Evolutionary conservation across 2,113 vertebrate genomes (phyloP).

Genomic region (Cyprinodon brontotheroides): DNA sequence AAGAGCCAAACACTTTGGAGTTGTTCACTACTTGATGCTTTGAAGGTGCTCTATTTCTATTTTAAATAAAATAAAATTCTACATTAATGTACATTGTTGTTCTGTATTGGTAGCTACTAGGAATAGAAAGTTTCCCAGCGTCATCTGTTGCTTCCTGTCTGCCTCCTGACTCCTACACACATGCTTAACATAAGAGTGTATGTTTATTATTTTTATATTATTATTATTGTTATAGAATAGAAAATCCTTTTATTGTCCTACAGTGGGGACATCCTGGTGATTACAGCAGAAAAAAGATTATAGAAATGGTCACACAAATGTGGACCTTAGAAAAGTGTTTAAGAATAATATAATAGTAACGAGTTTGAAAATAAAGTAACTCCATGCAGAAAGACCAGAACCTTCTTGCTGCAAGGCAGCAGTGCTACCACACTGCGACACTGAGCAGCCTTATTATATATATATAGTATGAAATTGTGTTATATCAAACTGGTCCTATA

Average conservation of each 20-base stretch:
- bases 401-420: neutral
- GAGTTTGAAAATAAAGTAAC: neutral
- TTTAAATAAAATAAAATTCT: neutral
- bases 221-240: too few species aligned
- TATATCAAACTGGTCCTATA: too few species aligned
- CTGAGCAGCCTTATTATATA: too few species aligned
- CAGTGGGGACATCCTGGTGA: too few species aligned
- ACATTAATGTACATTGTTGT: neutral
- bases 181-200: too few species aligned
- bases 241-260: too few species aligned
- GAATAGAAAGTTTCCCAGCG: neutral
- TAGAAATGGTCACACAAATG: too few species aligned
- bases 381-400: neutral
- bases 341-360: too few species aligned
- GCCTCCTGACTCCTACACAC: neutral
- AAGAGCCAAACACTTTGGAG: neutral
- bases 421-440: neutral
- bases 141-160: constrained; percentile 16
- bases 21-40: neutral
- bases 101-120: neutral
- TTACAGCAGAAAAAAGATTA: too few species aligned
- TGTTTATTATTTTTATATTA: too few species aligned
- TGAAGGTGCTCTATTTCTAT: neutral
- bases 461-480: too few species aligned
- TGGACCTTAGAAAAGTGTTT: too few species aligned